Percentiles rank a stretch among this genome's conserved stretches.
These are phyloP conservation scores for Bubo scandiacus DNA, from an alignment of 2,113 vertebrate genomes.

Conservation along the genomic window DNA sequence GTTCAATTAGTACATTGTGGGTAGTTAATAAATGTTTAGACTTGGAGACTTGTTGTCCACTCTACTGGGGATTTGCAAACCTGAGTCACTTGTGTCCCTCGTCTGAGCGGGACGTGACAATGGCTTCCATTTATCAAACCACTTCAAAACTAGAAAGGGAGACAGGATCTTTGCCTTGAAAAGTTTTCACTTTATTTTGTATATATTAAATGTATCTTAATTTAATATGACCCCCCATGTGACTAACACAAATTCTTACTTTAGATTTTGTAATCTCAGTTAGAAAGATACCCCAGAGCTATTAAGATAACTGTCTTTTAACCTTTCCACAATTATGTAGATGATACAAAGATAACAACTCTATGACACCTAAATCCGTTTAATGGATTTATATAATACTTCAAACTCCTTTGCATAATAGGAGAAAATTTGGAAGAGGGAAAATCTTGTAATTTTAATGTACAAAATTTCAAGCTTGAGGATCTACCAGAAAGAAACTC, in stretches of 20 bases:
- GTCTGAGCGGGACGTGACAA: too few species aligned
- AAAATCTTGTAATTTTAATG: not conserved
- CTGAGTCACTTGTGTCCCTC: too few species aligned
- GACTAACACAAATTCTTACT: not conserved
- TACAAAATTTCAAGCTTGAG: not conserved
- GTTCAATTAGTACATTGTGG: too few species aligned
- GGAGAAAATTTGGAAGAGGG: not conserved
- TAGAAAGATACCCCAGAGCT: not conserved
- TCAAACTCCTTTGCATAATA: not conserved
- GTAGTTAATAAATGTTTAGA: too few species aligned
- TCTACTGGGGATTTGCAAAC: too few species aligned
- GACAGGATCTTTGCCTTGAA: not conserved
- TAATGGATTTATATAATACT: not conserved
- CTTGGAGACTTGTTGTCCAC: too few species aligned
- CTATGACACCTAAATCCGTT: not conserved
- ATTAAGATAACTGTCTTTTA: not conserved
- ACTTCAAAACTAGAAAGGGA: not conserved
- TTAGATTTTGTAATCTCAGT: not conserved
- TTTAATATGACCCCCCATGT: not conserved
- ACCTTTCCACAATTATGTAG: not conserved
- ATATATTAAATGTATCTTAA: not conserved
- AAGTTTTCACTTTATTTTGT: not conserved
- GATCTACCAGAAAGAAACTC: not conserved
- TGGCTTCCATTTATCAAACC: not conserved
- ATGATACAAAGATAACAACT: not conserved